phyloP scores from a whole-genome alignment of 2,888 invertebrate species.

The Dasysyrphus albostriatus region DNA sequence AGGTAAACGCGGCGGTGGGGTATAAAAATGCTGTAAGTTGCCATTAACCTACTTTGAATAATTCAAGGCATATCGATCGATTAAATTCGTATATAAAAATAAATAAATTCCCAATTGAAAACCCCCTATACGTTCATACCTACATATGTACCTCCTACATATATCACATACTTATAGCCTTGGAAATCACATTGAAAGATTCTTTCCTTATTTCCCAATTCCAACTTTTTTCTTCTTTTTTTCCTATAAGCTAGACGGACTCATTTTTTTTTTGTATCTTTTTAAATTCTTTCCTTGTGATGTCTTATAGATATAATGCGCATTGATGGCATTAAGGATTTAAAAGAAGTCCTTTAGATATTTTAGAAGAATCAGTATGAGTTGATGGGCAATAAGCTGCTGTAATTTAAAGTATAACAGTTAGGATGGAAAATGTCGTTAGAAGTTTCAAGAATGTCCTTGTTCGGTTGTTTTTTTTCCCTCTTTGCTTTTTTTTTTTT shows the following conservation, averaged over 20 bases:
- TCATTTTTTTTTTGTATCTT: conserved; percentile 1
- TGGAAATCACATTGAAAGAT: neutral
- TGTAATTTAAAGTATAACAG: neutral
- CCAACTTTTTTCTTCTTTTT: neutral
- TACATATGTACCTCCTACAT: neutral
- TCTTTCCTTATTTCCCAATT: neutral
- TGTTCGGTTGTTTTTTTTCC: neutral
- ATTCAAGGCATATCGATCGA: conserved; percentile 58
- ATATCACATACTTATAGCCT: neutral
- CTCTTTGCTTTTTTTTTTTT: neutral
- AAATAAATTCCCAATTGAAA: neutral
- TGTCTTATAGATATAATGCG: neutral
- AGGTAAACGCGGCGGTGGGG: neutral
- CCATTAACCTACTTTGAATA: conserved; percentile 70
- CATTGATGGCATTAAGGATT: conserved; percentile 7
- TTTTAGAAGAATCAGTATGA: conserved; percentile 55
- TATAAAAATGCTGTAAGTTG: conserved; percentile 35
- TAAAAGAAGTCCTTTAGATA: conserved; percentile 5
- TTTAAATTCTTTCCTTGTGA: neutral
- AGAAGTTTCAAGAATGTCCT: conserved; percentile 29
- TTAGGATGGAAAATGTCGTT: neutral
- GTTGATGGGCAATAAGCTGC: conserved; percentile 33
- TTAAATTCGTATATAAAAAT: conserved; percentile 5
- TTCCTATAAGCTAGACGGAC: neutral
- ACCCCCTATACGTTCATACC: neutral